Evolutionary conservation across 92 coral and sea anemone genomes (phyloP).

Genomic region (Epizoanthus illoricatus): DNA sequence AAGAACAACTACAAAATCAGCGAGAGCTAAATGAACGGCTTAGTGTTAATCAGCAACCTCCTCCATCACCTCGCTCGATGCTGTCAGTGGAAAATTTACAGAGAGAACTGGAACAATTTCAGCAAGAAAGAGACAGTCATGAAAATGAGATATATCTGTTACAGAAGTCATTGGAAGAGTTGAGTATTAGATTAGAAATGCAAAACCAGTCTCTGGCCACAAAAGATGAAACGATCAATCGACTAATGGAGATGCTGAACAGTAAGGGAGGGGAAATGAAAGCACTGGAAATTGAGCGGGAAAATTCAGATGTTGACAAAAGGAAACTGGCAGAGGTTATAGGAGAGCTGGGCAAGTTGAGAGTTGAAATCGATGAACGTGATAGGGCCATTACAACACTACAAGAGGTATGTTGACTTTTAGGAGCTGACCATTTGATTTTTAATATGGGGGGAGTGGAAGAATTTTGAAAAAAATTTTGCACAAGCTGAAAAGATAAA

Average conservation of each 20-base stretch:
- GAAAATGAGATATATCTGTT: conserved; percentile 83
- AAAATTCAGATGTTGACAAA: conserved; percentile 59
- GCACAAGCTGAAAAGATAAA: too few species aligned
- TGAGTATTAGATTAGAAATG: conserved; percentile 72
- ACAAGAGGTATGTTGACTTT: conserved; percentile 62
- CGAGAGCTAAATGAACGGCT: conserved; percentile 49
- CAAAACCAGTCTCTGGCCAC: conserved; percentile 77
- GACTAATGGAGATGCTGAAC: conserved; percentile 80
- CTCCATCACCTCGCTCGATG: conserved; percentile 50
- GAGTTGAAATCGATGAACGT: conserved; percentile 67
- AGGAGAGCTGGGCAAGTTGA: conserved; percentile 58
- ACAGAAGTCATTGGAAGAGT: conserved; percentile 80
- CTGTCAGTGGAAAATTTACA: conserved; percentile 68
- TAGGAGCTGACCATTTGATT: background rate
- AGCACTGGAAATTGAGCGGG: conserved; percentile 54
- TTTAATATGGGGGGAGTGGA: too few species aligned
- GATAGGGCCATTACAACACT: conserved; percentile 67
- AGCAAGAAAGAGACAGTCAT: conserved; percentile 75
- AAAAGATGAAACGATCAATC: conserved; percentile 79
- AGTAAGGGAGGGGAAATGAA: conserved; percentile 72
- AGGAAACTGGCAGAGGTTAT: conserved; percentile 69
- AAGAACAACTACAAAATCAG: conserved; percentile 61
- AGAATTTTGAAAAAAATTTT: too few species aligned
- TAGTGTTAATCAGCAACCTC: conserved; percentile 39
- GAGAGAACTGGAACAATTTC: conserved; percentile 64